A percentile compares a stretch with the other conserved stretches of the same genome.
These are phyloP conservation scores for Syndactyla subalaris DNA, from an alignment of 2,797 vertebrate genomes.

Conservation along the genomic window DNA sequence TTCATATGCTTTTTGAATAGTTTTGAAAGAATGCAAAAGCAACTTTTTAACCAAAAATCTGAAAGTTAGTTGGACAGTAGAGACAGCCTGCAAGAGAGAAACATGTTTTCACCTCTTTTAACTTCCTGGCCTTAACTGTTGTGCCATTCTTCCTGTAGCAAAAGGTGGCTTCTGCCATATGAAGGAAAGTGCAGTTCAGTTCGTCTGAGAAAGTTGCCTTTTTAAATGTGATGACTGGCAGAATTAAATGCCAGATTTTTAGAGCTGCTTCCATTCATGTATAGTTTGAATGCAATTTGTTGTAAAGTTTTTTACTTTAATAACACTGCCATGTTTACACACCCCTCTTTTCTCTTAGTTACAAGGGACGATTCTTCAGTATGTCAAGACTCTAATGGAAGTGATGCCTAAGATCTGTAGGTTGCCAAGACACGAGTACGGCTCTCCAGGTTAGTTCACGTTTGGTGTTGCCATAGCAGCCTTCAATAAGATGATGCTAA, in stretches of 20 bases:
- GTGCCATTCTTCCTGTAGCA: not conserved
- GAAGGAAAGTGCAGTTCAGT: not conserved
- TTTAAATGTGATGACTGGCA: not conserved
- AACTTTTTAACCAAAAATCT: not conserved
- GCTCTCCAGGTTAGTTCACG: slow-evolving; percentile 81
- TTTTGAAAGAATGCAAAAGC: not conserved
- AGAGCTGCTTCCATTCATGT: not conserved
- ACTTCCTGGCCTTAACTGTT: not conserved
- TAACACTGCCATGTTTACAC: not conserved
- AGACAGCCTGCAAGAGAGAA: not conserved
- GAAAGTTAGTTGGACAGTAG: not conserved
- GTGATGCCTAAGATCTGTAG: slow-evolving; percentile 89
- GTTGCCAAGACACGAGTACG: slow-evolving; percentile 84
- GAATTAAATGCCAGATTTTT: not conserved
- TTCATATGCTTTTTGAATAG: not conserved
- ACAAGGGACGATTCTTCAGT: slow-evolving; percentile 86
- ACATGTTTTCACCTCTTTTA: not conserved
- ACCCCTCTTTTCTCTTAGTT: slow-evolving; percentile 65
- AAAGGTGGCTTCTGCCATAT: not conserved
- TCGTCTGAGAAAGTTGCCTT: not conserved
- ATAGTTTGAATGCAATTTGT: not conserved
- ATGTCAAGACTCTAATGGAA: slow-evolving; percentile 87
- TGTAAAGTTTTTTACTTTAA: not conserved
- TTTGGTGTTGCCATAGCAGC: not conserved
- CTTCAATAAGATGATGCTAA: not conserved